These are phyloP conservation scores for Piliocolobus tephrosceles DNA, from an alignment of 2,113 vertebrate genomes.

Conservation along the genomic window DNA sequence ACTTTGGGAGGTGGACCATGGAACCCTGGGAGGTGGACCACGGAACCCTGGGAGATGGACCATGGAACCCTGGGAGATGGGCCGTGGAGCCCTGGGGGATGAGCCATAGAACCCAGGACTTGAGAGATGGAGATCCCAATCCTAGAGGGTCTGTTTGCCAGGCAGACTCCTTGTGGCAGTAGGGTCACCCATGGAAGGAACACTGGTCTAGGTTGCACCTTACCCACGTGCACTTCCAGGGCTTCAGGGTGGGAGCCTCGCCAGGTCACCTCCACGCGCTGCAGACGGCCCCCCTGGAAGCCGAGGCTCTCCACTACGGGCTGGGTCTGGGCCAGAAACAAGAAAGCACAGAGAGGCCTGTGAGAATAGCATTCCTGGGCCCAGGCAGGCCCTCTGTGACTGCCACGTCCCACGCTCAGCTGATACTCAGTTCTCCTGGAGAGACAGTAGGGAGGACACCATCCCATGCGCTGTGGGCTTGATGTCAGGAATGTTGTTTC, in stretches of 20 bases:
- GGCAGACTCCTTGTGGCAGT: not conserved
- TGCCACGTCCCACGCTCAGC: not conserved
- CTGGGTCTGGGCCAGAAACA: conserved; percentile 87
- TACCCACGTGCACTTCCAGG: conserved; percentile 90
- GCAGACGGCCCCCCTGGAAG: conserved; percentile 85
- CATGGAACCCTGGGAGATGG: too few species aligned
- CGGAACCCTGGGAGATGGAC: too few species aligned
- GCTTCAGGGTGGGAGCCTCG: conserved; percentile 83
- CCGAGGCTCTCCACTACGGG: conserved; percentile 91
- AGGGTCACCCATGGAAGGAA: not conserved
- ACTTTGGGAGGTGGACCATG: too few species aligned
- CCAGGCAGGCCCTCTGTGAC: not conserved
- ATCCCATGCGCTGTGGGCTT: not conserved
- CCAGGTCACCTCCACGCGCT: conserved; percentile 87
- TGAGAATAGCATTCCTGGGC: not conserved
- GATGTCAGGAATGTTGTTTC: not conserved
- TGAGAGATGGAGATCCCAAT: not conserved
- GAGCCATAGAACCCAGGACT: not conserved
- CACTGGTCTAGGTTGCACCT: not conserved
- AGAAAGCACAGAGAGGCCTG: not conserved
- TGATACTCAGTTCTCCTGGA: not conserved
- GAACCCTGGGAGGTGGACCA: too few species aligned
- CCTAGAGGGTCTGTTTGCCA: not conserved
- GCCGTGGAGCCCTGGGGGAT: not conserved
- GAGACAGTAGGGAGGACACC: not conserved